These are phyloP conservation scores for Montifringilla adamsi DNA, from an alignment of 2,113 vertebrate genomes.

Conservation along the genomic window DNA sequence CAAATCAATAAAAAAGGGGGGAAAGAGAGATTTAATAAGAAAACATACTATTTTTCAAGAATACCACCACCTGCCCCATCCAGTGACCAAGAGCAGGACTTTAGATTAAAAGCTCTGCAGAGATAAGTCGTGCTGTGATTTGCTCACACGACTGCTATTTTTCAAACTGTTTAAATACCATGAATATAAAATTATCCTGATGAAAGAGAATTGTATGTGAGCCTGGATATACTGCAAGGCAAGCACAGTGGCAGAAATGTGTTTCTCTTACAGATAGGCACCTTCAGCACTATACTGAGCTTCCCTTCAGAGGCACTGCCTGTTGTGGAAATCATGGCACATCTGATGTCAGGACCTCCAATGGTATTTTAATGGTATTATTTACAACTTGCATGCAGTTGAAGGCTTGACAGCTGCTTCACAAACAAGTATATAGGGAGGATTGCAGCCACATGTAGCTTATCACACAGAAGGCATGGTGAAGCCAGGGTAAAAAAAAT, in stretches of 20 bases:
- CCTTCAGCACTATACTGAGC: not conserved
- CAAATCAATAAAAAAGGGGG: not conserved
- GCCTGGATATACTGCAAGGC: not conserved
- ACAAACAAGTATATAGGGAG: not conserved
- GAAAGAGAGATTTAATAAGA: not conserved
- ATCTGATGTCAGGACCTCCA: not conserved
- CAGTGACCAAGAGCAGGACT: not conserved
- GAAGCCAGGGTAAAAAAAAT: not conserved
- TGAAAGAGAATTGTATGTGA: not conserved
- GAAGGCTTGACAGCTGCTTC: not conserved
- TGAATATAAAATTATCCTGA: not conserved
- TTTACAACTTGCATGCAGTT: not conserved
- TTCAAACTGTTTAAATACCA: not conserved
- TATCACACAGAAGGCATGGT: not conserved
- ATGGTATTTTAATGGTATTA: not conserved
- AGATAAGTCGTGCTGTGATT: not conserved
- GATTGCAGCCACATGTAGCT: not conserved
- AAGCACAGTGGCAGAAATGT: not conserved
- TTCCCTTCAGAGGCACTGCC: not conserved
- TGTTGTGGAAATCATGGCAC: not conserved
- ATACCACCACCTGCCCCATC: rapidly evolving
- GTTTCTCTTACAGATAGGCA: not conserved
- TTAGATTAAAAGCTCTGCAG: not conserved
- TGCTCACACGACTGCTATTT: not conserved
- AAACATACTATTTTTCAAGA: not conserved